phyloP scores from a whole-genome alignment of 2,888 invertebrate species.

The Nowickia ferox region DNA sequence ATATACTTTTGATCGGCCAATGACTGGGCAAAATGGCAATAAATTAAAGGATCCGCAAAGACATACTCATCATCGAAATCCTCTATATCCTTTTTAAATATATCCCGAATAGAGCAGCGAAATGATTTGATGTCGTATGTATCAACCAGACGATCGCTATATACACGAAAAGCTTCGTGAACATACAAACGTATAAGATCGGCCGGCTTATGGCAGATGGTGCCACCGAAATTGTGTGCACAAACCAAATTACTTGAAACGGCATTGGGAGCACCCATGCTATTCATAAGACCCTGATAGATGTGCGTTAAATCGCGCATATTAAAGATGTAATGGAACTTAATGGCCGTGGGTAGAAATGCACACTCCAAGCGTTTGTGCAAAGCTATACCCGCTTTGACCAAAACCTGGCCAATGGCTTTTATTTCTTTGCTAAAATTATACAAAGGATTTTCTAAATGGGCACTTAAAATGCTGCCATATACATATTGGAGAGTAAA shows the following conservation, averaged over 20 bases:
- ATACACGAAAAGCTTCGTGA: conserved; percentile 95
- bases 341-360: conserved; percentile 96
- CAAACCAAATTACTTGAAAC: conserved; percentile 80
- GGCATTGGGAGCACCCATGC: conserved; percentile 86
- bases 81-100: conserved; percentile 91
- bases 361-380: conserved; percentile 90
- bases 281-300: conserved; percentile 95
- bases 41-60: conserved; percentile 91
- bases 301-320: conserved; percentile 96
- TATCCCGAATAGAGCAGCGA: conserved; percentile 89
- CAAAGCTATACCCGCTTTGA: conserved; percentile 89
- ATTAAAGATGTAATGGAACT: conserved; percentile 98
- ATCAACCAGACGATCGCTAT: conserved; percentile 95
- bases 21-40: conserved; percentile 96
- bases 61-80: conserved; percentile 91
- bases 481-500: conserved; percentile 94
- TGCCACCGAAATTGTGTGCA: conserved; percentile 74
- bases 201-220: conserved; percentile 86
- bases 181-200: conserved; percentile 93
- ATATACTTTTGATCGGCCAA: conserved; percentile 91
- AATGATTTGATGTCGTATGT: conserved; percentile 90
- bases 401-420: conserved; percentile 80
- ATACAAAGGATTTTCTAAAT: conserved; percentile 86
- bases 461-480: conserved; percentile 90
- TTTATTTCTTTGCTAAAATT: conserved; percentile 86